Evolutionary conservation across 1,140 invertebrate genomes (phyloP).

Genomic region (Probaryconus sp.): DNA sequence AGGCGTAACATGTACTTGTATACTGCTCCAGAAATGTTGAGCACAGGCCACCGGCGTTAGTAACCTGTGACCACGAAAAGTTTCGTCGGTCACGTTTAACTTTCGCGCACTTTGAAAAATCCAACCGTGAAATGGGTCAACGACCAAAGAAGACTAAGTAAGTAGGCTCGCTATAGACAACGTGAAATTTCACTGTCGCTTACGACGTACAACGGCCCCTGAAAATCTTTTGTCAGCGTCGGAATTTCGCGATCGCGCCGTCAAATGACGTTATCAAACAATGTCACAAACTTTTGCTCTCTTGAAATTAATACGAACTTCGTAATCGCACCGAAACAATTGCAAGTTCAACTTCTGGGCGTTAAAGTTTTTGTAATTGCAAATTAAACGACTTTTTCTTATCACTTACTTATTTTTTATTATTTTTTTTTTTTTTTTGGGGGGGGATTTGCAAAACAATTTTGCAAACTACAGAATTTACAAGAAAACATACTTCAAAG

Average conservation of each 20-base stretch:
- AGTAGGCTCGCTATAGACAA: slow-evolving; percentile 48
- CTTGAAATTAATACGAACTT: slow-evolving; percentile 55
- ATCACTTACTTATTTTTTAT: too few species aligned
- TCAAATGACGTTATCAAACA: slow-evolving; percentile 50
- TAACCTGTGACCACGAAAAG: slow-evolving; percentile 69
- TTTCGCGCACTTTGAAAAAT: slow-evolving; percentile 71
- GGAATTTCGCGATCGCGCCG: slow-evolving; percentile 37
- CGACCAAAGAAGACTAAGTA: slow-evolving; percentile 65
- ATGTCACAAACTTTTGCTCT: slow-evolving; percentile 49
- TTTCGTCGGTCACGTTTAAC: slow-evolving; percentile 73
- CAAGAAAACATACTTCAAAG: too few species aligned
- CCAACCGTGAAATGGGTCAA: slow-evolving; percentile 68
- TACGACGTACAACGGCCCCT: slow-evolving; percentile 46
- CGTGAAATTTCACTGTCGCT: slow-evolving; percentile 55
- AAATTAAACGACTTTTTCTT: too few species aligned
- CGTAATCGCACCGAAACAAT: too few species aligned
- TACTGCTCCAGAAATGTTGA: slow-evolving; percentile 57
- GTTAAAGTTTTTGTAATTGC: too few species aligned
- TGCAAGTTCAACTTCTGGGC: too few species aligned
- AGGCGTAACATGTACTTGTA: slow-evolving; percentile 49
- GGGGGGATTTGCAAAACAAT: too few species aligned
- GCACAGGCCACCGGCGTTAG: slow-evolving; percentile 53
- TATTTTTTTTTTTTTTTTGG: too few species aligned
- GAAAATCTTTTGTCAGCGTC: slow-evolving; percentile 50
- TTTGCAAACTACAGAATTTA: too few species aligned